phyloP scores from a whole-genome alignment of 1,140 invertebrate genomes.

The Oryctes rhinoceros region DNA sequence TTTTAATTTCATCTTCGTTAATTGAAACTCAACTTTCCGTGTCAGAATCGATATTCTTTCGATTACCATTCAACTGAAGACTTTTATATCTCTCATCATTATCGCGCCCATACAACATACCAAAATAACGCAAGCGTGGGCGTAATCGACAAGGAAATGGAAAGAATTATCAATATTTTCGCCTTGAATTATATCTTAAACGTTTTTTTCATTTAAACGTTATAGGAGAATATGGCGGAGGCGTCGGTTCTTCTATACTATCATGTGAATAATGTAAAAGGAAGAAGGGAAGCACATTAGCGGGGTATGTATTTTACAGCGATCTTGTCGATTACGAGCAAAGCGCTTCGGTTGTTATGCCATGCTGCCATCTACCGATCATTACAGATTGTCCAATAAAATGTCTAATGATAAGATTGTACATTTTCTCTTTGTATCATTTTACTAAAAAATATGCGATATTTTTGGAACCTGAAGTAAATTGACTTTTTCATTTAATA shows the following conservation, averaged over 20 bases:
- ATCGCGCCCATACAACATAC: background rate
- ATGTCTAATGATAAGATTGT: no score
- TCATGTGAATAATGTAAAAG: background rate
- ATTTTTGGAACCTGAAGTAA: no score
- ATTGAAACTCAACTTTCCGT: no score
- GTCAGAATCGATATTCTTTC: no score
- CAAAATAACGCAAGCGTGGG: background rate
- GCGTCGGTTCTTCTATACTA: background rate
- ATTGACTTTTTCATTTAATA: no score
- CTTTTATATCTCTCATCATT: background rate
- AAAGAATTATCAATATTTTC: slow-evolving; percentile 1
- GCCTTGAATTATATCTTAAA: background rate
- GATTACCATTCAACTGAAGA: background rate
- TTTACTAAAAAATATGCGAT: no score
- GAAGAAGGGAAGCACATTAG: background rate
- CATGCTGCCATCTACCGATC: slow-evolving; percentile 4
- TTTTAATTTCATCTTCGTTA: no score
- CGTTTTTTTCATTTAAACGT: background rate
- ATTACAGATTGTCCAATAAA: no score
- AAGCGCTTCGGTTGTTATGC: background rate
- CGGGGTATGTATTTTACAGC: background rate
- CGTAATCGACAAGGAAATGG: background rate
- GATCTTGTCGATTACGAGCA: background rate
- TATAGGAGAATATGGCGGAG: background rate
- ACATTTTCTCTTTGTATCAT: no score